A percentile compares a stretch with the other conserved stretches of the same genome.
phyloP scores from a whole-genome alignment of 2,113 vertebrate genomes.

The Hemiprocne comata region DNA sequence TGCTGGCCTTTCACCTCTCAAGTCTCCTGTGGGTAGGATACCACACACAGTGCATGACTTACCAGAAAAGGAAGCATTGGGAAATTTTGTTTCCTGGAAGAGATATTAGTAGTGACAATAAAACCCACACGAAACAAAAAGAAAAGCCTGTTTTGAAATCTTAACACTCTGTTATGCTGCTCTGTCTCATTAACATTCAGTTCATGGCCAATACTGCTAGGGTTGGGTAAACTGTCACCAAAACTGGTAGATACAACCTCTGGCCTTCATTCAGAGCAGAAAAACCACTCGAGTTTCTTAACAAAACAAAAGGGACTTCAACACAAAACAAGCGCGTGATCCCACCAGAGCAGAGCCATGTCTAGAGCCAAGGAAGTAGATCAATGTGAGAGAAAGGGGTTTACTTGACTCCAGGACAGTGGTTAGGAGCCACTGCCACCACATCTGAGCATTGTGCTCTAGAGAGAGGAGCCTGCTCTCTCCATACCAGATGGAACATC shows the following conservation, averaged over 20 bases:
- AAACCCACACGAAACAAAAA: not conserved
- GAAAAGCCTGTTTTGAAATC: slow-evolving; percentile 16
- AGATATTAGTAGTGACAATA: not conserved
- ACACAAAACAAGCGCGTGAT: fast-evolving
- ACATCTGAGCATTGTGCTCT: not conserved
- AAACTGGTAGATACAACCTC: not conserved
- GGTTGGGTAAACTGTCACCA: not conserved
- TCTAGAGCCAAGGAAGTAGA: not conserved
- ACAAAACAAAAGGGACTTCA: not conserved
- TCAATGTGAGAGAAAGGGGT: not conserved
- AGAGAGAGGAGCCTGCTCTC: not conserved
- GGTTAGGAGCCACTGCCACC: not conserved
- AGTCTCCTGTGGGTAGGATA: not conserved
- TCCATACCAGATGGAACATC: not conserved
- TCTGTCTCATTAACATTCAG: not conserved
- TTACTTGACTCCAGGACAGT: not conserved
- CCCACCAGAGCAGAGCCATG: not conserved
- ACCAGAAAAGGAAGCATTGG: slow-evolving; percentile 40
- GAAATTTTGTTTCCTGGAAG: slow-evolving; percentile 52
- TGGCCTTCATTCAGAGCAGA: not conserved
- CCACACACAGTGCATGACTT: not conserved
- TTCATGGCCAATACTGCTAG: not conserved
- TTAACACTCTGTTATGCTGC: not conserved
- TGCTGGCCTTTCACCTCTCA: not conserved
- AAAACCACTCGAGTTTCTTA: not conserved